A percentile compares a stretch with the other conserved stretches of the same genome.
These are phyloP conservation scores for Oryzias javanicus DNA, from an alignment of 2,113 vertebrate species.

Conservation along the genomic window DNA sequence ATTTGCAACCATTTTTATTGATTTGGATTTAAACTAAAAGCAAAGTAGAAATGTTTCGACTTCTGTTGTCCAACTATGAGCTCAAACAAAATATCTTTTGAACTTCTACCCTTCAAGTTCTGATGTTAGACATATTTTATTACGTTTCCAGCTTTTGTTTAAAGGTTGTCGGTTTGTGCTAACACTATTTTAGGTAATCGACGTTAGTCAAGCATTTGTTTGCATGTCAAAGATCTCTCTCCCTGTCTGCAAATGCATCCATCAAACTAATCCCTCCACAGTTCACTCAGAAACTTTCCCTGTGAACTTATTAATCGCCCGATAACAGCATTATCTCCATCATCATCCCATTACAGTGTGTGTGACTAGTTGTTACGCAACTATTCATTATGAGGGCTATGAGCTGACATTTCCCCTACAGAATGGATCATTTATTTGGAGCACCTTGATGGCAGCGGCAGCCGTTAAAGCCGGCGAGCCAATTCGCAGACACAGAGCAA, in stretches of 20 bases:
- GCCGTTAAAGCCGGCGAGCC: conserved; percentile 54
- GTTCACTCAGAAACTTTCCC: conserved; percentile 31
- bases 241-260: background rate
- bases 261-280: background rate
- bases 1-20: no score
- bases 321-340: conserved; percentile 38
- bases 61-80: no score
- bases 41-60: no score
- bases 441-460: conserved; percentile 56
- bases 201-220: no score
- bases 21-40: no score
- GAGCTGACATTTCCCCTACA: conserved; percentile 64
- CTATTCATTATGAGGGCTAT: conserved; percentile 59
- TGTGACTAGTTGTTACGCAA: conserved; percentile 33
- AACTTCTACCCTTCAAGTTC: no score
- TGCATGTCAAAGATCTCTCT: no score
- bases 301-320: conserved; percentile 24
- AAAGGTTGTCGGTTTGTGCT: no score
- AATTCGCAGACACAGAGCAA: conserved; percentile 47
- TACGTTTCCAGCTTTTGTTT: no score
- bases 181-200: no score
- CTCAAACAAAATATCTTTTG: no score
- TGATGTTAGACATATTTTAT: no score
- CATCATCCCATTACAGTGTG: conserved; percentile 38
- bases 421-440: conserved; percentile 68